These are phyloP conservation scores for Pedicia rivosa DNA, from an alignment of 2,888 invertebrate genomes.

Conservation along the genomic window DNA sequence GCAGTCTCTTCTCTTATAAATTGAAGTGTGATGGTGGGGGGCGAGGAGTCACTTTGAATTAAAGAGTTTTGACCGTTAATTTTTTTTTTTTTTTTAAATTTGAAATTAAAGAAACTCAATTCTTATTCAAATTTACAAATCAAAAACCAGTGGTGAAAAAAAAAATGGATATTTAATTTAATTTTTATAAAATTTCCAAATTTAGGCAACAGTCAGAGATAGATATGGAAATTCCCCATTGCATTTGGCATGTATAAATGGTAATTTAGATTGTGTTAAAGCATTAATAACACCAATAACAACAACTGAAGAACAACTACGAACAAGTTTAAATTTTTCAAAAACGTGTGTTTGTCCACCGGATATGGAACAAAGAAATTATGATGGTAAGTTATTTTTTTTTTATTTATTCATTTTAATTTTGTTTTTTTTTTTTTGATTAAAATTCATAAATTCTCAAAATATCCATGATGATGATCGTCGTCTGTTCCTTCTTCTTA, in stretches of 20 bases:
- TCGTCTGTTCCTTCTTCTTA: no score
- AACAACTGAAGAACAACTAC: constrained; percentile 31
- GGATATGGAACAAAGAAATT: constrained; percentile 66
- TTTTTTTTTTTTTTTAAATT: constrained; percentile 1
- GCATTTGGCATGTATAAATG: constrained; percentile 62
- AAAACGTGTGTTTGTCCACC: constrained; percentile 25
- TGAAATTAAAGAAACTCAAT: not conserved
- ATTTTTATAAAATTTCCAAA: constrained; percentile 4
- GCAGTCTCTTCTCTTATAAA: no score
- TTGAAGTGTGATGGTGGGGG: no score
- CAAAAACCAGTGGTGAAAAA: not conserved
- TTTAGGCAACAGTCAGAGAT: constrained; percentile 44
- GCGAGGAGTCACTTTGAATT: not conserved
- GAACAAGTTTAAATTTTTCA: not conserved
- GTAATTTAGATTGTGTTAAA: constrained; percentile 51
- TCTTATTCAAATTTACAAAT: no score
- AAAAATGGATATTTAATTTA: not conserved
- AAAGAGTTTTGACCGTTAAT: no score
- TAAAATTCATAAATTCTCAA: no score
- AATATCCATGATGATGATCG: no score
- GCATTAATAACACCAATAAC: constrained; percentile 55
- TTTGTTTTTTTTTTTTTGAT: no score
- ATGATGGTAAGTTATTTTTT: constrained; percentile 65
- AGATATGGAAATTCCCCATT: constrained; percentile 70
- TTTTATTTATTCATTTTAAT: no score